Percentiles rank a stretch among this genome's conserved stretches.
These are phyloP conservation scores for Chaetura pelagica DNA, from an alignment of 2,113 vertebrate species.

Conservation along the genomic window DNA sequence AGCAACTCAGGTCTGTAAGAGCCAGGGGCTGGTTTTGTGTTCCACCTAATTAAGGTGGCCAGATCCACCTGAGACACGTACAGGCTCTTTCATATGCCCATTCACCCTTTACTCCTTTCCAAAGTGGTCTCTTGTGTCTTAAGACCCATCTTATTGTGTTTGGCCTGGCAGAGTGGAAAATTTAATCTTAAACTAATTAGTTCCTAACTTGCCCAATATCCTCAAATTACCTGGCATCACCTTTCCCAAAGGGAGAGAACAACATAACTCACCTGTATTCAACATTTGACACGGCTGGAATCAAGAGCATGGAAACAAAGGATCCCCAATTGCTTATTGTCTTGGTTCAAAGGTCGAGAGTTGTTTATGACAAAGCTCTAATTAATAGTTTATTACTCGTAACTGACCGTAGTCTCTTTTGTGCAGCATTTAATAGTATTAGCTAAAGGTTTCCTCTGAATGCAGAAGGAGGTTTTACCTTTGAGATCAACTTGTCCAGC, in stretches of 20 bases:
- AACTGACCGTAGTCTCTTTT: conserved; percentile 77
- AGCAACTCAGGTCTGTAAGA: too few species aligned
- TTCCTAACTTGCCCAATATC: conserved; percentile 74
- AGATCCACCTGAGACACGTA: not conserved
- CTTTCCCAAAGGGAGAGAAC: conserved; percentile 69
- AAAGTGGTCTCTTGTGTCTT: conserved; percentile 39
- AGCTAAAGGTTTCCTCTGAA: conserved; percentile 68
- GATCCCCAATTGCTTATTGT: conserved; percentile 81
- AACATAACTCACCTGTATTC: conserved; percentile 77
- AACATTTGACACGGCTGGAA: conserved; percentile 86
- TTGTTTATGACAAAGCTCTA: conserved; percentile 82
- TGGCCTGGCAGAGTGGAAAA: conserved; percentile 86
- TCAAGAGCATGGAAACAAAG: conserved; percentile 80
- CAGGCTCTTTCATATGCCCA: not conserved
- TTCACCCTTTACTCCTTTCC: not conserved
- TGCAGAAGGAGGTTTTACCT: not conserved
- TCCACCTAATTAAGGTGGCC: conserved; percentile 47
- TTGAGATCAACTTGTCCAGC: not conserved
- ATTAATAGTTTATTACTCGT: conserved; percentile 92
- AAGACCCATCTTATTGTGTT: conserved; percentile 73
- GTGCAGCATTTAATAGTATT: conserved; percentile 43
- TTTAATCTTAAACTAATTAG: conserved; percentile 92
- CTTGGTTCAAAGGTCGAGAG: conserved; percentile 78
- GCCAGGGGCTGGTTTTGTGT: too few species aligned
- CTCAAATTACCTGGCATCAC: conserved; percentile 86